Conservation (phyloP, 2,888 invertebrate genomes). For the Orthosia cruda region DNA sequence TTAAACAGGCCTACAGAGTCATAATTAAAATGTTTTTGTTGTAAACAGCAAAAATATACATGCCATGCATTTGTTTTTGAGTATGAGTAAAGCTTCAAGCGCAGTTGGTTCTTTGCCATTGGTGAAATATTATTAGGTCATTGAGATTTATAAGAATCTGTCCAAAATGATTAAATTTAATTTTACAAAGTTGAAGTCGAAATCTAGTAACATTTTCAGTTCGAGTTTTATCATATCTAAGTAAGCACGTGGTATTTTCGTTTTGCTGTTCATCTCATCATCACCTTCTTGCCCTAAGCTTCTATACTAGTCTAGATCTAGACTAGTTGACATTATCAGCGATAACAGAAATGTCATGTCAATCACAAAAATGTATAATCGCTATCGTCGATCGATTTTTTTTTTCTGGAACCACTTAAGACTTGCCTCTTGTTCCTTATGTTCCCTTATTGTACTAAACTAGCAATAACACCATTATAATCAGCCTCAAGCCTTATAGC, state of each 20-base stretch:
- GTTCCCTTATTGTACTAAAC: neutral
- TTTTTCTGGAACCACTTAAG: too few species aligned
- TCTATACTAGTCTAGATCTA: too few species aligned
- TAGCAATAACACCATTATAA: conserved; percentile 9
- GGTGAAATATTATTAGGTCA: neutral
- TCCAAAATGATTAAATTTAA: neutral
- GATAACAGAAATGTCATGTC: too few species aligned
- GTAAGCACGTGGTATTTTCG: neutral
- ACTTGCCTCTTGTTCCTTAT: too few species aligned
- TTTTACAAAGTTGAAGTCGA: neutral
- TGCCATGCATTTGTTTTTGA: conserved; percentile 2
- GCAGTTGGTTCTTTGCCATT: neutral
- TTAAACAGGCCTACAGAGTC: conserved; percentile 16
- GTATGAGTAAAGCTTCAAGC: neutral
- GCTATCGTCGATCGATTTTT: too few species aligned
- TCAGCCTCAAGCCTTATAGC: neutral
- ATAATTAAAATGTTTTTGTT: conserved; percentile 21
- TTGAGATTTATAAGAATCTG: neutral
- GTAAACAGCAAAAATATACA: neutral
- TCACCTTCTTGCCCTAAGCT: neutral
- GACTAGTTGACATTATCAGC: too few species aligned
- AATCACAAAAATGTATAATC: too few species aligned
- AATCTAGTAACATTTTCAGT: neutral
- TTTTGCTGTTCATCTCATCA: neutral
- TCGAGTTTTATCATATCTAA: neutral